Evolutionary conservation across 2,888 invertebrate genomes (phyloP), one percentile per base, ranked within the genome.

Genomic region (Pheosia tremula): DNA sequence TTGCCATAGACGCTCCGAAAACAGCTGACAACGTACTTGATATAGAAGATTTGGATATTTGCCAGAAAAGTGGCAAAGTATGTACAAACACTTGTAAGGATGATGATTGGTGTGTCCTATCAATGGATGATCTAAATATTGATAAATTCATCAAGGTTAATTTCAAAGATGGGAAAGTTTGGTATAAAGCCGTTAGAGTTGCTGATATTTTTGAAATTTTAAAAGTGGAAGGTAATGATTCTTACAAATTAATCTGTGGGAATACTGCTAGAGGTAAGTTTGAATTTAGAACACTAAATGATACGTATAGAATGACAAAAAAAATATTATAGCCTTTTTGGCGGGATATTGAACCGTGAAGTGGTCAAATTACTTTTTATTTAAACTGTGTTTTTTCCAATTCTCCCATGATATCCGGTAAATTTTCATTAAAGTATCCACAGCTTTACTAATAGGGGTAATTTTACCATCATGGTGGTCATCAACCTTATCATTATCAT

Each of bases 161-260:
- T 41, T 47, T 73, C 5, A 82, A 79, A 57, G 89, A 90, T 53
- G 84, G 86, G 1, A 83, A 83, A 55, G 83, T 80, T 50, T 96
- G 96, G 94, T 91, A 92, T 67, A 94, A 93, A 81, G 94, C 95
- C 6, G 81, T 85, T 45, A 85, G 85, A 37, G 82, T 90, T 68
- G 82, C 80, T 61, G 92, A 94, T 68, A 85, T 96, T 60, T 94
- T 96, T 73, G 77, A 87, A 37, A 78, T 95, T 5, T 86, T 96
- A 38, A 74, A 78, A 7, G 78, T 75, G 41, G 85, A 93, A 66
- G 88, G 89, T 0, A 66, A 82, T 47, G 81, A 86, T 13, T 89
- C 88, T 9, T 96, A 96, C 73, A 94, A 95, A 84, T 78, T 97
- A 1, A 94, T 97, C 3, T 95, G 95, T 57, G 97, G 97, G 39